Conservation (phyloP, 2,888 invertebrate genomes). For the Lymantria dispar region DNA sequence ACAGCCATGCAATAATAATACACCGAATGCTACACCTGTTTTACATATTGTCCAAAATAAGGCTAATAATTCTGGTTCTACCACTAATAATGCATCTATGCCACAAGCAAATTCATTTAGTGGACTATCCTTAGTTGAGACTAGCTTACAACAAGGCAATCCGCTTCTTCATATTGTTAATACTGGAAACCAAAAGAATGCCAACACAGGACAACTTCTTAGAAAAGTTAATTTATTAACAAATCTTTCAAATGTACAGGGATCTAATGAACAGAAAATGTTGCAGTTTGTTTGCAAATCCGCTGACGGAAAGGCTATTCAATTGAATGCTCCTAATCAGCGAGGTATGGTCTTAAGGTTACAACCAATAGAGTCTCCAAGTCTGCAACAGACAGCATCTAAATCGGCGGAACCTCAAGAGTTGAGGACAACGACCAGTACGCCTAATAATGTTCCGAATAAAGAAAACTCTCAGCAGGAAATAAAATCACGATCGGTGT, state of each 20-base stretch:
- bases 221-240: conserved; percentile 77
- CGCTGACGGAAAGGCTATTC: conserved; percentile 81
- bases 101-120: conserved; percentile 59
- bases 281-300: conserved; percentile 86
- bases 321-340: conserved; percentile 78
- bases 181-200: conserved; percentile 64
- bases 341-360: conserved; percentile 77
- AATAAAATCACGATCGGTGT: conserved; percentile 76
- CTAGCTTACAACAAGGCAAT: conserved; percentile 70
- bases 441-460: conserved; percentile 29
- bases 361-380: conserved; percentile 68
- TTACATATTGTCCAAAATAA: conserved; percentile 78
- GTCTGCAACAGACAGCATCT: conserved; percentile 39
- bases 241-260: conserved; percentile 72
- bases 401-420: conserved; percentile 58
- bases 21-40: conserved; percentile 63
- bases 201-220: conserved; percentile 61
- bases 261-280: conserved; percentile 77
- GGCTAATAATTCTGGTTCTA: conserved; percentile 35
- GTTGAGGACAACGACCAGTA: conserved; percentile 38
- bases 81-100: conserved; percentile 47
- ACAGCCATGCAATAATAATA: conserved; percentile 66
- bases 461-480: conserved; percentile 61
- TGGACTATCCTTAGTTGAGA: conserved; percentile 69
- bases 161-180: conserved; percentile 78